Evolutionary conservation across 2,113 vertebrate genomes (phyloP).

Genomic region (Brachyistius frenatus): DNA sequence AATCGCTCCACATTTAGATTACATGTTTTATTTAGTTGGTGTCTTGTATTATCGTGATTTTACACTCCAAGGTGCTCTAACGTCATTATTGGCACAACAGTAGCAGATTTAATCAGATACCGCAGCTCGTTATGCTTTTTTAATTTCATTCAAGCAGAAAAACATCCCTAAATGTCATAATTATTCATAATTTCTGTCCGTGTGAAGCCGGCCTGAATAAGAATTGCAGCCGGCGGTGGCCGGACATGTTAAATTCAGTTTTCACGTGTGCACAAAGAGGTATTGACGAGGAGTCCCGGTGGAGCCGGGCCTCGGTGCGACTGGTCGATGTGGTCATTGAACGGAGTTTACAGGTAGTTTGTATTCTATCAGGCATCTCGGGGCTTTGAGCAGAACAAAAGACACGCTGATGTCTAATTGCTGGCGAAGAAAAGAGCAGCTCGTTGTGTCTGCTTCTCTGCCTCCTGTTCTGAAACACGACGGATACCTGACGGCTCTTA

Average conservation of each 20-base stretch:
- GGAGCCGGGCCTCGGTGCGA: slow-evolving; percentile 54
- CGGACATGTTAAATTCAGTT: slow-evolving; percentile 69
- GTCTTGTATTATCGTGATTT: too few species aligned
- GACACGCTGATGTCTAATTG: slow-evolving; percentile 61
- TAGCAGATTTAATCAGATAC: background rate
- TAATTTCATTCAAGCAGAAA: background rate
- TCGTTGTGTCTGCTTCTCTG: background rate
- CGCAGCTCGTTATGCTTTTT: background rate
- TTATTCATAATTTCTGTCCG: background rate
- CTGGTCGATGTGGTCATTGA: slow-evolving; percentile 77
- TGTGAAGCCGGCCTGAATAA: background rate
- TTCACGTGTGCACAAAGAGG: slow-evolving; percentile 57
- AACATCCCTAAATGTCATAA: background rate
- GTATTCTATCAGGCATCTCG: slow-evolving; percentile 76
- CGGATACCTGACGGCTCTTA: background rate
- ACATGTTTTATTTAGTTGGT: too few species aligned
- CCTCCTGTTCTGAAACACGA: background rate
- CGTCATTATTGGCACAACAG: background rate
- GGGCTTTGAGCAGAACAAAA: slow-evolving; percentile 64
- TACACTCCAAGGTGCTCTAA: too few species aligned
- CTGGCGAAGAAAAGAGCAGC: slow-evolving; percentile 48
- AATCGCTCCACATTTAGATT: too few species aligned
- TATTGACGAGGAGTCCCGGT: slow-evolving; percentile 72
- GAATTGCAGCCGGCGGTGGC: background rate
- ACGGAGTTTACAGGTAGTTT: slow-evolving; percentile 71